Evolutionary conservation across 1,140 invertebrate genomes (phyloP), one percentile per base, ranked within the genome.

Genomic region (Apis cerana): DNA sequence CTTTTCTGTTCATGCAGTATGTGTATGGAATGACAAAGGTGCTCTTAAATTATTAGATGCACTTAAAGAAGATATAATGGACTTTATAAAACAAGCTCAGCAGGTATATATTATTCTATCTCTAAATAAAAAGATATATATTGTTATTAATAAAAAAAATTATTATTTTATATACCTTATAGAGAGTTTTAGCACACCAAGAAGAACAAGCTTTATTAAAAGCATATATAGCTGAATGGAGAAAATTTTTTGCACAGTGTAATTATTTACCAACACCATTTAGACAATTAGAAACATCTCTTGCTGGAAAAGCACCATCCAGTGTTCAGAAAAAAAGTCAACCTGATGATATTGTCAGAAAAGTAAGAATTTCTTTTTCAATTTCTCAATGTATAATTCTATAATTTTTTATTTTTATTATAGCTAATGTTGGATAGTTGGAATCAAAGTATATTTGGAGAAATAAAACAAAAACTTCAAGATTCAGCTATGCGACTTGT

Each of bases 401-500:
- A 48, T 80, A 54, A 56, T 23, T 58, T 1, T 75, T 11, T 67
- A 23, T 12, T 70, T 80, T 82, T 80, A 79, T 85, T 77, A 21
- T 95, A 99, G 96, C 93, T 99, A 70, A 99, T 99, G 99, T 95
- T 99, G 84, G 98, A 99, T 93, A 98, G 97, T 87, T 99, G 99
- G 99, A 99, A 99, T 95, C 96, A 98, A 92, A 98, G 97, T 93
- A 99, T 99, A 91, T 99, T 99, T 94, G 96, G 96, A 91, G 97
- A 99, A 92, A 99, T 99, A 84, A 98, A 99, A 93, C 96, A 98
- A 91, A 96, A 97, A 84, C 94, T 99, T 56, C 98, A 99, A 94
- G 97, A 98, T 93, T 98, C 98, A 87, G 99, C 99, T 13, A 99
- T 99, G 98, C 98, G 99, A 94, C 95, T 99, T 83, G 98, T 99